Evolutionary conservation across 2,113 vertebrate genomes (phyloP).

Genomic region (Proteles cristata): DNA sequence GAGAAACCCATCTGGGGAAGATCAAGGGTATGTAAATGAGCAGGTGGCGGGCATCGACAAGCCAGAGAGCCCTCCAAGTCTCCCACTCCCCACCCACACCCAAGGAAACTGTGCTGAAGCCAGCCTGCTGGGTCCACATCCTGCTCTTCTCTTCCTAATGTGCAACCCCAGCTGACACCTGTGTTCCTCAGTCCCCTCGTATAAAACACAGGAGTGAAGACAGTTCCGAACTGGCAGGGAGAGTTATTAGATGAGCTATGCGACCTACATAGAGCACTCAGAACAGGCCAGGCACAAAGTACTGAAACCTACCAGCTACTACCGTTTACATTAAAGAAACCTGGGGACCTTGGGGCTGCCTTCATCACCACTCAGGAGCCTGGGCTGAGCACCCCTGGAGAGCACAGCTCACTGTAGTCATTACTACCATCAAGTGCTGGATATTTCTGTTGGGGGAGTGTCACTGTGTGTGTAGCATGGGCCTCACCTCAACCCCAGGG

Average conservation of each 20-base stretch:
- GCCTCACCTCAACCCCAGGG: neutral
- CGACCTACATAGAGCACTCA: neutral
- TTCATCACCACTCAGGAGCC: neutral
- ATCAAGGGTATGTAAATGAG: neutral
- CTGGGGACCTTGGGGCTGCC: too few species aligned
- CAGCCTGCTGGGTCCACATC: neutral
- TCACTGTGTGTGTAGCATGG: neutral
- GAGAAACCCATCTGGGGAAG: neutral
- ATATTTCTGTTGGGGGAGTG: neutral
- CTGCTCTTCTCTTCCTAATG: neutral
- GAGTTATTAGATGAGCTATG: neutral
- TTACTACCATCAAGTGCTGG: neutral
- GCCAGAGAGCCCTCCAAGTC: neutral
- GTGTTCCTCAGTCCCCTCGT: neutral
- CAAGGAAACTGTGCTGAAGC: neutral
- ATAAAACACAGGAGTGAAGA: neutral
- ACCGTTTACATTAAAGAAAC: neutral
- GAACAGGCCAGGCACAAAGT: neutral
- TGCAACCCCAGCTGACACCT: neutral
- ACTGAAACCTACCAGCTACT: neutral
- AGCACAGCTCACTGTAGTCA: neutral
- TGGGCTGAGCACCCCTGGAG: neutral
- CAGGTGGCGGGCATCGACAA: too few species aligned
- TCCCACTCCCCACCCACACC: neutral
- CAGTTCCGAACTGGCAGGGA: neutral